Conservation (phyloP, 2,797 vertebrate species). For the Acestrorhynchus altus region DNA sequence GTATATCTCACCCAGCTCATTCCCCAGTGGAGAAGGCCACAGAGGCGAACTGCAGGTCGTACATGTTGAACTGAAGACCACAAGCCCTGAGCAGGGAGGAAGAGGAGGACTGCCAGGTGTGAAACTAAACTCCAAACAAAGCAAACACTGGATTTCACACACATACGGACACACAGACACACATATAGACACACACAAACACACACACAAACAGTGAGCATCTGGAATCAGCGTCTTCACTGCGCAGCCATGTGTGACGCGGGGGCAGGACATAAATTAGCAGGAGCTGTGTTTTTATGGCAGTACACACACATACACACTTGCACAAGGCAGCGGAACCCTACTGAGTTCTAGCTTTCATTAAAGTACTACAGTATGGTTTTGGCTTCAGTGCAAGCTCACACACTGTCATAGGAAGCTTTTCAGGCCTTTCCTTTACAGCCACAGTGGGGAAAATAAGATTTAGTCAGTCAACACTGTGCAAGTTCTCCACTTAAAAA, state of each 20-base stretch:
- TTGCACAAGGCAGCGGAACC: conserved; percentile 13
- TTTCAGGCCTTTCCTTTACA: not conserved
- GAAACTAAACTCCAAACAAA: conserved; percentile 63
- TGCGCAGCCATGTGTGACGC: conserved; percentile 46
- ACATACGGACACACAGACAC: conserved; percentile 25
- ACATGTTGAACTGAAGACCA: conserved; percentile 56
- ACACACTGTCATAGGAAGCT: conserved; percentile 15
- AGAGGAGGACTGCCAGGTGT: conserved; percentile 52
- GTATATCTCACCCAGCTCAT: conserved; percentile 64
- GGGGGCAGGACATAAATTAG: conserved; percentile 51
- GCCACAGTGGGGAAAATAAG: too few relatives aligned
- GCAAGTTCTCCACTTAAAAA: too few relatives aligned
- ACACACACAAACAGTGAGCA: conserved; percentile 52
- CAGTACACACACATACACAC: conserved; percentile 40
- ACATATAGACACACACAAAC: conserved; percentile 28
- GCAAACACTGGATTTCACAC: conserved; percentile 39
- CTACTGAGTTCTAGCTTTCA: conserved; percentile 10
- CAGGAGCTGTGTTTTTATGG: conserved; percentile 44
- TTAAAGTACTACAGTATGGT: conserved; percentile 5
- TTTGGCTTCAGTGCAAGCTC: conserved; percentile 18
- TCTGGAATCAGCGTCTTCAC: conserved; percentile 57
- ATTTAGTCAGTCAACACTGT: too few relatives aligned
- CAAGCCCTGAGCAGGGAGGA: conserved; percentile 30
- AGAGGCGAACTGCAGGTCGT: conserved; percentile 62
- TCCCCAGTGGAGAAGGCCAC: conserved; percentile 59